A percentile compares a stretch with the other conserved stretches of the same genome.
Conservation (phyloP, 2,113 vertebrate species). For the Ochotona curzoniae region DNA sequence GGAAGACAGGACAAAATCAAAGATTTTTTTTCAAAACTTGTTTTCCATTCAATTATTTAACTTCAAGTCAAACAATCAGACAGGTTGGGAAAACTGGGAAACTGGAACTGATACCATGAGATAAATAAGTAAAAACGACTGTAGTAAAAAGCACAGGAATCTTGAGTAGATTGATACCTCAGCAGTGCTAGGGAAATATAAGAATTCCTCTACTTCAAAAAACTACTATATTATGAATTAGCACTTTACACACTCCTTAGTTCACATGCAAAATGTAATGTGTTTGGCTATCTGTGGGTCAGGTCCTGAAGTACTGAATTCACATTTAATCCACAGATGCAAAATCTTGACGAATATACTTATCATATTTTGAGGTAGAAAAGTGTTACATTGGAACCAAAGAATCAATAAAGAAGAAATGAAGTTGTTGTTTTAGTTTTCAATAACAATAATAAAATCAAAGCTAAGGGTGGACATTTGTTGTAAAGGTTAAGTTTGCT, state of each 20-base stretch:
- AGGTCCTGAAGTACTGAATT: not conserved
- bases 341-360: constrained; percentile 17
- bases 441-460: not conserved
- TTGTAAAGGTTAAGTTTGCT: too few relatives aligned
- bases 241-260: not conserved
- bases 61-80: constrained; percentile 31
- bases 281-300: not conserved
- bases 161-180: not conserved
- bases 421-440: not conserved
- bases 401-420: constrained; percentile 25
- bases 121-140: constrained; percentile 45
- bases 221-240: not conserved
- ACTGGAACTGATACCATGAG: constrained; percentile 7
- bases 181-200: not conserved
- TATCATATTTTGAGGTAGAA: constrained; percentile 39
- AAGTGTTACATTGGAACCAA: not conserved
- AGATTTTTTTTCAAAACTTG: constrained; percentile 15
- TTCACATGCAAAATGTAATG: not conserved
- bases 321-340: not conserved
- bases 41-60: constrained; percentile 44
- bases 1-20: constrained; percentile 28
- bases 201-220: not conserved
- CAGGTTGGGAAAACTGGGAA: constrained; percentile 22
- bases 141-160: constrained; percentile 36
- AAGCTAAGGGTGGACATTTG: too few relatives aligned